Base-by-base conservation (phyloP, 2,113 vertebrate genomes). In the Globicephala melas region DNA sequence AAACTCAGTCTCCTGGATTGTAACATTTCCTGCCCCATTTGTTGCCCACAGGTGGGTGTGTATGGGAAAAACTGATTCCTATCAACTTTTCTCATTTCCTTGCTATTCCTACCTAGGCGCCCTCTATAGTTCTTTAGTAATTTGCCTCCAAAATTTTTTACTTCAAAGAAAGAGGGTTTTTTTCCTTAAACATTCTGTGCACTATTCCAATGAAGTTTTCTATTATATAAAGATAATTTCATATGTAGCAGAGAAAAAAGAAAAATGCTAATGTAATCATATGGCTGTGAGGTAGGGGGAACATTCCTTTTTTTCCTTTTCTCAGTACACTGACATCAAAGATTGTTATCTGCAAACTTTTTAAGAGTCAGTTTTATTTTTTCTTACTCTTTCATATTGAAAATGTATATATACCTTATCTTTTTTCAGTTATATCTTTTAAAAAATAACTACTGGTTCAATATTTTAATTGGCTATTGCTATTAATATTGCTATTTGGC, bases 351-450 rank as follows among this genome's bases (percentile, higher is more conserved):
- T 65, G n/a, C 17, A 73, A 68, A 53, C 25, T 71, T 85, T 93
- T 87, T 58, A 55, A 83, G 50, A 77, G 28, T 82, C 41, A 3
- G 18, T 77, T 88, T 89, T 77, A 25, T 67, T 91, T 96, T 86
- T 80, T 74, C 47, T 60, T 87, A 60, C 31, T 20, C 6, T 96
- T 89, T 79, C 17, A 26, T 85, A 55, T 55, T 91, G 14, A 95
- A 96, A 73, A 41, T 67, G 10, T 84, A 1, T 50, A 50, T 67
- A 67, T 83, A 60, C 71, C 25, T 93, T 47, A 65, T 38, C 33
- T 53, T 94, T 74, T 86, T 80, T 63, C 53, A 94, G 60, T 79
- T 95, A 23, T 74, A 5, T 20, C 71, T 95, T 97, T 95, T 11
- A 96, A 55, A 89, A 90, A 81, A 53, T 53, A 36, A 83, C 53